phyloP scores from a whole-genome alignment of 1,140 invertebrate species.

The Oscheius sp. region DNA sequence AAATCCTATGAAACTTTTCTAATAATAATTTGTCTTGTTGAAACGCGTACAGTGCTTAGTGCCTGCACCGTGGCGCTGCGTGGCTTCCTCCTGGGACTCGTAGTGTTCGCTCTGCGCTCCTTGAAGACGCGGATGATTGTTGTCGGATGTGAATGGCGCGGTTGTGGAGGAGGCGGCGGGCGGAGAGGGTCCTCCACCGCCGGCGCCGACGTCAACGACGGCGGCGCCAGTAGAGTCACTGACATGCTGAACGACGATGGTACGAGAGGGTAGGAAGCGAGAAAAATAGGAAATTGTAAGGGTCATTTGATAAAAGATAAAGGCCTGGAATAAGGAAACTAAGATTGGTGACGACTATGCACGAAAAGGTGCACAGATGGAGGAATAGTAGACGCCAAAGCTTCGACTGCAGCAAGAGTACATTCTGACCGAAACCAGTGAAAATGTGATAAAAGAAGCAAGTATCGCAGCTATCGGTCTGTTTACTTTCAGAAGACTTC shows the following conservation, averaged over 20 bases:
- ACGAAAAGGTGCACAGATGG: not conserved
- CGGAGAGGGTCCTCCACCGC: not conserved
- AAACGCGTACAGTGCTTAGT: not conserved
- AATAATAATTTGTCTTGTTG: too few relatives aligned
- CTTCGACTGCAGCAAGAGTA: too few relatives aligned
- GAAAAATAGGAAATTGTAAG: not conserved
- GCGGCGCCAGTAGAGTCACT: not conserved
- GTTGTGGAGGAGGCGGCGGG: not conserved
- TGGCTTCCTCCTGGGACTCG: not conserved
- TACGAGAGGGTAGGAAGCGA: not conserved
- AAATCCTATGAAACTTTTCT: too few relatives aligned
- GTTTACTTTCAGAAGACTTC: too few relatives aligned
- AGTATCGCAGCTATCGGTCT: too few relatives aligned
- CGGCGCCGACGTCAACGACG: too few relatives aligned
- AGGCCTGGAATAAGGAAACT: not conserved
- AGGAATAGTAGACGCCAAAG: too few relatives aligned
- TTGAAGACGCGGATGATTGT: not conserved
- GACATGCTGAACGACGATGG: not conserved
- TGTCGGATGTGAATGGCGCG: not conserved
- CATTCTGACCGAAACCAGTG: too few relatives aligned
- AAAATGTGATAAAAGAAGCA: too few relatives aligned
- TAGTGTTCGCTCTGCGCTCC: not conserved
- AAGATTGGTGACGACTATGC: not conserved
- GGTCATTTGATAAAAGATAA: not conserved
- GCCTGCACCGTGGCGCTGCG: not conserved